Evolutionary conservation across 2,888 invertebrate species (phyloP).

Genomic region (Prosopocoilus inquinatus): DNA sequence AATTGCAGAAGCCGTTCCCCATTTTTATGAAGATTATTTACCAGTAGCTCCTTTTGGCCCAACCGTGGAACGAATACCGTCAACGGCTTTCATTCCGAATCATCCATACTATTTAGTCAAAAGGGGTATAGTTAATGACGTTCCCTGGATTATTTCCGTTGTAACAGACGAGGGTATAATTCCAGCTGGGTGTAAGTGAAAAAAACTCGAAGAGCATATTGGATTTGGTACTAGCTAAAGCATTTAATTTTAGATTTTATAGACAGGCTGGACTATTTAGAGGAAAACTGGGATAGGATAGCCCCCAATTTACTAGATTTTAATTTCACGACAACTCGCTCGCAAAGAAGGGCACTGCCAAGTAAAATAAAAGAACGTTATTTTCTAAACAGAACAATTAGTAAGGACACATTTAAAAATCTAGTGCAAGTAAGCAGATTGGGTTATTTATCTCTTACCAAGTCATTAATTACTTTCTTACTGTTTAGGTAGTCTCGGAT

Average conservation of each 20-base stretch:
- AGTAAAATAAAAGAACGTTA: conserved; percentile 58
- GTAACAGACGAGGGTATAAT: conserved; percentile 69
- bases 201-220: conserved; percentile 32
- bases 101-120: conserved; percentile 60
- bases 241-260: conserved; percentile 35
- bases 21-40: background rate
- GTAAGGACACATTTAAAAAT: too few relatives aligned
- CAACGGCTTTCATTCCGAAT: conserved; percentile 56
- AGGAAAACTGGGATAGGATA: conserved; percentile 59
- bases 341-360: conserved; percentile 51
- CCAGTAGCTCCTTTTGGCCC: too few relatives aligned
- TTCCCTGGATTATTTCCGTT: conserved; percentile 66
- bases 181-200: conserved; percentile 58
- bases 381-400: conserved; percentile 50
- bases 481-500: conserved; percentile 60
- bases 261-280: conserved; percentile 46
- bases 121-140: conserved; percentile 57
- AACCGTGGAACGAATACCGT: too few relatives aligned
- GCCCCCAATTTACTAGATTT: conserved; percentile 63
- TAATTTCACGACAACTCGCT: conserved; percentile 57
- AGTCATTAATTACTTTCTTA: too few relatives aligned
- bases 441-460: too few relatives aligned
- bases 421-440: too few relatives aligned
- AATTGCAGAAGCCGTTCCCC: conserved; percentile 53
- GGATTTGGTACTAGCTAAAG: too few relatives aligned